These are phyloP conservation scores for Vesta saturnalis DNA, from an alignment of 2,888 invertebrate species.

Conservation along the genomic window DNA sequence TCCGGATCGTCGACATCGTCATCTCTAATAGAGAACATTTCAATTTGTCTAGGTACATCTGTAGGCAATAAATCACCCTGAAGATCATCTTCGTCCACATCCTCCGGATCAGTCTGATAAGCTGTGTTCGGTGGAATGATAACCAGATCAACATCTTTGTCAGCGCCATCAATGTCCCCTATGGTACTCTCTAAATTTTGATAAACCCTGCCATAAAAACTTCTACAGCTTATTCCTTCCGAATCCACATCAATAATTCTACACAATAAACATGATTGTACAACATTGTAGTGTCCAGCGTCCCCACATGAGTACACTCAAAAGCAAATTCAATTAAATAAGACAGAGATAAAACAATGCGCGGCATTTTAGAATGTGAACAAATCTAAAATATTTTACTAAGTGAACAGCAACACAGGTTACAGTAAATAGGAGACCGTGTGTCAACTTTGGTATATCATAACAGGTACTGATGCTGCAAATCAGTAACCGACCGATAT, in stretches of 20 bases:
- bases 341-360: background rate
- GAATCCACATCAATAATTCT: background rate
- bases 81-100: too few species aligned
- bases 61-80: too few species aligned
- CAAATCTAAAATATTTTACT: too few species aligned
- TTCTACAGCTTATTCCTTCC: background rate
- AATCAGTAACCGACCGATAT: too few species aligned
- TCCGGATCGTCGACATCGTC: background rate
- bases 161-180: background rate
- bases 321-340: background rate
- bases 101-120: too few species aligned
- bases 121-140: background rate
- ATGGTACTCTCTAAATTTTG: background rate
- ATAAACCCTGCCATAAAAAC: background rate
- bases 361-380: background rate
- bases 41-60: background rate
- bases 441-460: too few species aligned
- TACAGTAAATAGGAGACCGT: too few species aligned
- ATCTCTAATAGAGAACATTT: background rate
- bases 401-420: too few species aligned
- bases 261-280: background rate
- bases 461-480: too few species aligned
- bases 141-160: background rate
- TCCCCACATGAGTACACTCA: background rate
- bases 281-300: too few species aligned